These are phyloP conservation scores for Oreochromis aureus DNA, from an alignment of 2,113 vertebrate species.

Conservation along the genomic window DNA sequence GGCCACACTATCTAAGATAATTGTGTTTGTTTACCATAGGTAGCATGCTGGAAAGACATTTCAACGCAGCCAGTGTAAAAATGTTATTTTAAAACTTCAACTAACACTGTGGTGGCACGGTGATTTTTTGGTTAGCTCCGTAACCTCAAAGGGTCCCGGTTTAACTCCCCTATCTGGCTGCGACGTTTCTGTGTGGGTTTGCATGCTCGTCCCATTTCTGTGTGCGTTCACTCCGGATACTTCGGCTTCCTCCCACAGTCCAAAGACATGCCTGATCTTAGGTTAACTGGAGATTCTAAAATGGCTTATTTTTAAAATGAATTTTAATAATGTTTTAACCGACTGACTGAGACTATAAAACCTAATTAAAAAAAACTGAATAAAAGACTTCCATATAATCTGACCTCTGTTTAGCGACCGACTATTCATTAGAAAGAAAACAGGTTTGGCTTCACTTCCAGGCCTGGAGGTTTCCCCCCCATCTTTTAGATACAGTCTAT, in stretches of 20 bases:
- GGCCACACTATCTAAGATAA: not conserved
- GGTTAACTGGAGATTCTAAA: not conserved
- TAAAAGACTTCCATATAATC: not conserved
- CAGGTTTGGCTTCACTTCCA: not conserved
- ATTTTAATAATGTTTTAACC: not conserved
- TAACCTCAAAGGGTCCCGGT: not conserved
- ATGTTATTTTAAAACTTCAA: not conserved
- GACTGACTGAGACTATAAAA: not conserved
- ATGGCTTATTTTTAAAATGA: not conserved
- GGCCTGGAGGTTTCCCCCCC: not conserved
- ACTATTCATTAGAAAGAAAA: not conserved
- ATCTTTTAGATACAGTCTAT: not conserved
- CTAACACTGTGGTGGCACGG: not conserved
- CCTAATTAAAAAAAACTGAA: not conserved
- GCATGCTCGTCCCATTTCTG: not conserved
- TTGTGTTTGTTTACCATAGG: not conserved
- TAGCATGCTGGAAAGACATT: not conserved
- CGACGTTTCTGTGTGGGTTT: not conserved
- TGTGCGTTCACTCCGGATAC: not conserved
- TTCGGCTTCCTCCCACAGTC: not conserved
- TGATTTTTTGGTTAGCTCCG: not conserved
- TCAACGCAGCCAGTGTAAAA: not conserved
- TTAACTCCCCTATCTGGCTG: not conserved
- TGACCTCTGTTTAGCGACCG: not conserved
- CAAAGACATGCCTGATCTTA: not conserved